Base-by-base conservation (phyloP, 2,113 vertebrate species). In the Copsychus sechellarum region DNA sequence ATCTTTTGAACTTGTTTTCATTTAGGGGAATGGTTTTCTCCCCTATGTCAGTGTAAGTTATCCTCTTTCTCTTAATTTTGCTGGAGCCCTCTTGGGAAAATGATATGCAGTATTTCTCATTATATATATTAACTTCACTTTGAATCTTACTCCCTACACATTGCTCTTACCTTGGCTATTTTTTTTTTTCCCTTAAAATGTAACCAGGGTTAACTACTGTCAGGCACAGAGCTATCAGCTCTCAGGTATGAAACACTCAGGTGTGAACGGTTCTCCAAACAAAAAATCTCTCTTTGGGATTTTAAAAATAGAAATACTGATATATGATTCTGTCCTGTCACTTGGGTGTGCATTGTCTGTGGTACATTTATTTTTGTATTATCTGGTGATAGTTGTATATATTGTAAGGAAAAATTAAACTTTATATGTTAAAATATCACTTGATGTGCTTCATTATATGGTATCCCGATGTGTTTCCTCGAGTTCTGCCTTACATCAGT, bases 351-450 rank as follows among this genome's bases (percentile, higher is more conserved):
- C 3, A 1, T 29, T 82, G 34, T 69, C 88, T 69, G 33, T 60
- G 77, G 19, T 61, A 86, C 36, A 38, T 38, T 58, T 2, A 11
- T 34, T 78, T 92, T 76, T 95, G 82, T 94, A 77, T 83, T 79
- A 86, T 43, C 48, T 93, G 87, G 40, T 85, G 42, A 62, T 84
- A 62, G 7, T 54, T 90, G 91, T 93, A 79, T 93, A 81, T 94
- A 82, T 64, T 89, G 64, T 81, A 78, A 95, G 89, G 88, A 65
- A 31, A 92, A 93, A 95, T 81, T 91, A 96, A 96, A 97, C 67
- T 92, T 92, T 2, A 0, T 36, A 40, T 64, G 50, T 66, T 72
- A 74, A 92, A 94, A 88, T 71, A n/a, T 60, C 71, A 71, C 26
- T 82, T 78, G 72, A 94, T 88, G 82, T 90, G 48, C 45, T 95